phyloP scores from a whole-genome alignment of 2,888 invertebrate genomes.

The Druceiella hillmani region DNA sequence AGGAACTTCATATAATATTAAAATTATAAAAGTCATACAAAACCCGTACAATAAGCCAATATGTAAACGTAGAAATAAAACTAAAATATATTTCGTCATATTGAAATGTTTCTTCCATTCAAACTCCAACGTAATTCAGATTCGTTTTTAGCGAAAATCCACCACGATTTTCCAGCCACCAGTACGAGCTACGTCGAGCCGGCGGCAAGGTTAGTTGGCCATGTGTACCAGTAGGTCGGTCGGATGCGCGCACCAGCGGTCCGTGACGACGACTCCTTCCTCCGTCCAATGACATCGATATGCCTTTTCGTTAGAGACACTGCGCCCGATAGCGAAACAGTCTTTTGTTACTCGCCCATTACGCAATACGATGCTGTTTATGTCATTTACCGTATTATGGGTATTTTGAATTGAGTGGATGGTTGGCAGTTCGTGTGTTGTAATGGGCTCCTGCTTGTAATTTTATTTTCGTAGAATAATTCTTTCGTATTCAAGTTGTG shows the following conservation, averaged over 20 bases:
- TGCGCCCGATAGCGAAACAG: constrained; percentile 3
- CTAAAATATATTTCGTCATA: no score
- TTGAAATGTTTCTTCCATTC: no score
- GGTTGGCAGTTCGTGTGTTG: background rate
- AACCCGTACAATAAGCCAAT: no score
- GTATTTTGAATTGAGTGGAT: background rate
- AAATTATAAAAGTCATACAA: no score
- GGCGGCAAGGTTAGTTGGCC: background rate
- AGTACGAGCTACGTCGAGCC: background rate
- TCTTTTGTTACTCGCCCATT: no score
- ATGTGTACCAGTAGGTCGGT: constrained; percentile 1
- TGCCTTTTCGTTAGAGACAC: background rate
- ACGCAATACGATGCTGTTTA: background rate
- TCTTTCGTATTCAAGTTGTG: background rate
- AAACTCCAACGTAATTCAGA: no score
- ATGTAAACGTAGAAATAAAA: no score
- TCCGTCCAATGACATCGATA: no score
- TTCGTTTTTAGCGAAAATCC: no score
- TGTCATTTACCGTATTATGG: constrained; percentile 2
- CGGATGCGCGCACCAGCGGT: background rate
- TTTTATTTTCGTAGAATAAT: no score
- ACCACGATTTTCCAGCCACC: no score
- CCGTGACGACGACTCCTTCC: background rate
- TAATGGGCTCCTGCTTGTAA: background rate
- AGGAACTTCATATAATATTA: no score